These are phyloP conservation scores for Keiferia lycopersicella DNA, from an alignment of 2,888 invertebrate species.

Conservation along the genomic window DNA sequence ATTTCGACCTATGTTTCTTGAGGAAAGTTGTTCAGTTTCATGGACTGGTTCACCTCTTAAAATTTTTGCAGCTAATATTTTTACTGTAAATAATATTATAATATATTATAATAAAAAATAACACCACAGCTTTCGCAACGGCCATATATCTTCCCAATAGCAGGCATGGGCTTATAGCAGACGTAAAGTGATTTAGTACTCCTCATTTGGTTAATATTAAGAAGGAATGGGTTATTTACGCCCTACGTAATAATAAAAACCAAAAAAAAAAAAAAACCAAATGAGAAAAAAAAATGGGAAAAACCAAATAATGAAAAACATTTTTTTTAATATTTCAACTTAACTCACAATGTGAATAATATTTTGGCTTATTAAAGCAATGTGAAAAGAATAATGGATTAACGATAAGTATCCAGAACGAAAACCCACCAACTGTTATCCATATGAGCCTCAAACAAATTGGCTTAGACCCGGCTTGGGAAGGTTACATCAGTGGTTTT, in stretches of 20 bases:
- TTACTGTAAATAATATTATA: no score
- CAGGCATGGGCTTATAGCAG: constrained; percentile 2
- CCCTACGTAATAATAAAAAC: background rate
- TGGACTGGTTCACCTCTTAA: no score
- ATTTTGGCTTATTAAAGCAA: background rate
- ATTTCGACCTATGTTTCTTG: no score
- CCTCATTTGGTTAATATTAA: background rate
- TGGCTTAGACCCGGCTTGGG: background rate
- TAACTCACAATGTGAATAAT: no score
- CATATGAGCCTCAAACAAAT: background rate
- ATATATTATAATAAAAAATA: constrained; percentile 7
- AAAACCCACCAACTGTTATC: background rate
- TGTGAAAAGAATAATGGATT: background rate
- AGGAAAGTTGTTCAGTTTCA: no score
- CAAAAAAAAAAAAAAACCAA: background rate
- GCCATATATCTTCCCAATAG: background rate
- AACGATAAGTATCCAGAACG: background rate
- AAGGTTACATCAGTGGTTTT: background rate
- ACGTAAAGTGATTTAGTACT: background rate
- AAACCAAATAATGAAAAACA: no score
- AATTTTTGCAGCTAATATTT: no score
- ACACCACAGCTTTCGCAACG: background rate
- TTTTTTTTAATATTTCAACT: no score
- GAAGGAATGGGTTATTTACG: background rate
- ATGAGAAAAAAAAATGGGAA: no score